Conservation (phyloP, 2,888 invertebrate species). For the Leptinotarsa haldemani region DNA sequence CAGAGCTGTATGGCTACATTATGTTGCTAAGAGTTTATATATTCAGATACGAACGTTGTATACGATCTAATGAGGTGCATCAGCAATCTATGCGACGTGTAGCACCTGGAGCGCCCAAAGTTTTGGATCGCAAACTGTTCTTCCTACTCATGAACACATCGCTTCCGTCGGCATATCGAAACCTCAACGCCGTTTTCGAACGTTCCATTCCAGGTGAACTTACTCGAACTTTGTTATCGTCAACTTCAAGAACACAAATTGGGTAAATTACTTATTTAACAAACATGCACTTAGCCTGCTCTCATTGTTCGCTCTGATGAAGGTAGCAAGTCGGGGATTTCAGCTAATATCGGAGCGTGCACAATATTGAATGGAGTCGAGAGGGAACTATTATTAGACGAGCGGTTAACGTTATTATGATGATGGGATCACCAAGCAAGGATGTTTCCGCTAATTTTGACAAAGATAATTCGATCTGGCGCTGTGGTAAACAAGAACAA, state of each 20-base stretch:
- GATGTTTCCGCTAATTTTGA: not conserved
- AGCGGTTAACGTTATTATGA: slow-evolving; percentile 7
- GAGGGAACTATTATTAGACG: slow-evolving; percentile 9
- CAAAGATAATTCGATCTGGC: not conserved
- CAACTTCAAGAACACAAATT: slow-evolving; percentile 26
- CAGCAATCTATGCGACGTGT: not conserved
- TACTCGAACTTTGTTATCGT: slow-evolving; percentile 1
- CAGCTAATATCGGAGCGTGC: slow-evolving; percentile 18
- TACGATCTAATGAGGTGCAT: not conserved
- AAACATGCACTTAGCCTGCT: slow-evolving; percentile 25
- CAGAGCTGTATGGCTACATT: no score
- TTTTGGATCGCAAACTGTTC: not conserved
- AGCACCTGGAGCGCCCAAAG: not conserved
- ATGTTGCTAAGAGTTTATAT: no score
- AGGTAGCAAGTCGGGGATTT: slow-evolving; percentile 26
- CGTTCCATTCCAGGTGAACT: slow-evolving; percentile 15
- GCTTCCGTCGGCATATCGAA: slow-evolving; percentile 4
- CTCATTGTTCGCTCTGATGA: slow-evolving; percentile 23
- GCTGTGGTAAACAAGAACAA: no score
- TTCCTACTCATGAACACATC: slow-evolving; percentile 4
- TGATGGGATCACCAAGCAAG: not conserved
- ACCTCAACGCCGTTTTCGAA: slow-evolving; percentile 1
- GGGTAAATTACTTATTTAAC: slow-evolving; percentile 27
- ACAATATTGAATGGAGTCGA: slow-evolving; percentile 26
- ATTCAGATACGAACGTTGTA: no score